phyloP scores from a whole-genome alignment of 2,888 invertebrate species.

The Lathronympha strigana region DNA sequence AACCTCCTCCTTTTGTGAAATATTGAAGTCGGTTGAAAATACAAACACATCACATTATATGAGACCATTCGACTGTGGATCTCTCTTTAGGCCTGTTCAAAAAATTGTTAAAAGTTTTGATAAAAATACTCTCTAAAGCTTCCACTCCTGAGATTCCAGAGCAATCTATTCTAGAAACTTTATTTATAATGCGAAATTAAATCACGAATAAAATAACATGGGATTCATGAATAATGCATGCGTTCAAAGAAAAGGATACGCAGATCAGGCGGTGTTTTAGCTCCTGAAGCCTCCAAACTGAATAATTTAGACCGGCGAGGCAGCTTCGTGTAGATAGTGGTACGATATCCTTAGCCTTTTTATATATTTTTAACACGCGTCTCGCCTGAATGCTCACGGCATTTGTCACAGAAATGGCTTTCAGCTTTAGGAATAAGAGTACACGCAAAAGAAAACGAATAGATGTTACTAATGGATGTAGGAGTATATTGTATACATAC shows the following conservation, averaged over 20 bases:
- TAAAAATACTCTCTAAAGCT: not conserved
- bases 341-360: constrained; percentile 43
- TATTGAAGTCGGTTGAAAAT: no score
- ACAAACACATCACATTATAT: no score
- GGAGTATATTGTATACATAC: no score
- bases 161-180: constrained; percentile 15
- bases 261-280: constrained; percentile 70
- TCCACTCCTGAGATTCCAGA: not conserved
- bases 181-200: constrained; percentile 53
- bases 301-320: constrained; percentile 67
- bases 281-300: constrained; percentile 62
- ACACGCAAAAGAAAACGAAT: constrained; percentile 16
- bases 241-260: constrained; percentile 69
- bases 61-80: no score
- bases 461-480: constrained; percentile 20
- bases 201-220: constrained; percentile 64
- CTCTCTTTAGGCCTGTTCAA: no score
- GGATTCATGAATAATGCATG: constrained; percentile 70
- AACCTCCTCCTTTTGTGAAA: no score
- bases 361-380: constrained; percentile 37
- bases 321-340: constrained; percentile 47
- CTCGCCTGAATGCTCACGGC: constrained; percentile 36
- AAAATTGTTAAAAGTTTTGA: no score
- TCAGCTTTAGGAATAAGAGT: constrained; percentile 15
- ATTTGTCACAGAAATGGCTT: constrained; percentile 28